These are phyloP conservation scores for Chelmon rostratus DNA, from an alignment of 2,797 vertebrate species.

Conservation along the genomic window DNA sequence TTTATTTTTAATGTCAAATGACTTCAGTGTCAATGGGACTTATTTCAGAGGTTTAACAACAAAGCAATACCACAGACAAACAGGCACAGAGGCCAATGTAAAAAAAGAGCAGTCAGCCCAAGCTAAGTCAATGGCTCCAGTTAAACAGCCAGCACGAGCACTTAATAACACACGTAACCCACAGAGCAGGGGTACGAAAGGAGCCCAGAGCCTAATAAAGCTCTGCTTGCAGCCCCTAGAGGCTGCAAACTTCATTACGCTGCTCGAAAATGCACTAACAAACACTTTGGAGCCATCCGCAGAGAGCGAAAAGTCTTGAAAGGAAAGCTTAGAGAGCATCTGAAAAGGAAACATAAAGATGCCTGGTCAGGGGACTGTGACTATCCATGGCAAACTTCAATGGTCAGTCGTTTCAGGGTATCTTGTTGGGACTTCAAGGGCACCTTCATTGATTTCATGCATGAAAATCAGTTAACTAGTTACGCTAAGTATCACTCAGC, in stretches of 20 bases:
- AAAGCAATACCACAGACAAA: conserved; percentile 25
- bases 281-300: not conserved
- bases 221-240: not conserved
- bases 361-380: too few relatives aligned
- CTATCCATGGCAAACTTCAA: too few relatives aligned
- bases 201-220: not conserved
- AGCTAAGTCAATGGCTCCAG: not conserved
- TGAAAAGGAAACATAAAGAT: conserved; percentile 2
- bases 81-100: not conserved
- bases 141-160: not conserved
- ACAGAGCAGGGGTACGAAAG: not conserved
- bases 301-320: not conserved
- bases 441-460: not conserved
- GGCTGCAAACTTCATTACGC: not conserved
- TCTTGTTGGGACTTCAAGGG: not conserved
- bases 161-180: not conserved
- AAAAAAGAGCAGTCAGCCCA: not conserved
- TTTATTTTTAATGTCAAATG: conserved; percentile 27
- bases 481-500: not conserved
- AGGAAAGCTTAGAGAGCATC: not conserved
- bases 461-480: not conserved
- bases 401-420: too few relatives aligned
- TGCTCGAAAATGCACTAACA: not conserved
- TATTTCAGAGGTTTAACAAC: conserved; percentile 22
- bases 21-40: conserved; percentile 18